These are phyloP conservation scores for Orius insidiosus DNA, from an alignment of 1,140 invertebrate species.

Conservation along the genomic window DNA sequence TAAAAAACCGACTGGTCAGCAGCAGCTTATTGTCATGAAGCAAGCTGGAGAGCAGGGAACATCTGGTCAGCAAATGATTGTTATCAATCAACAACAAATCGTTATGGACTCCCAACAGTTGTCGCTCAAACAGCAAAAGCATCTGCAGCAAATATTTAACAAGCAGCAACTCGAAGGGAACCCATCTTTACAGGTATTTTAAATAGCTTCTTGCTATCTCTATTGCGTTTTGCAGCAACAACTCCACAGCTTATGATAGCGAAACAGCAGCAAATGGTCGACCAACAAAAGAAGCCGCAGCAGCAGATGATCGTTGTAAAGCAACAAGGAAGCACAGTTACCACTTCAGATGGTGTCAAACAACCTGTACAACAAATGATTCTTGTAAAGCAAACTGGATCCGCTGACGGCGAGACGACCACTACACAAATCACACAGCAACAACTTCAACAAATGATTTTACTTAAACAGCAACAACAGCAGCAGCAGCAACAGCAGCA, in stretches of 20 bases:
- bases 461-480: conserved; percentile 19
- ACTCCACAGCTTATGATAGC: conserved; percentile 16
- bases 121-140: conserved; percentile 19
- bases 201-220: too few species aligned
- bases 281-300: conserved; percentile 21
- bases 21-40: conserved; percentile 17
- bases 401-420: background rate
- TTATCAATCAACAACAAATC: conserved; percentile 20
- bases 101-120: conserved; percentile 16
- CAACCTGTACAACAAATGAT: conserved; percentile 21
- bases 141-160: conserved; percentile 16
- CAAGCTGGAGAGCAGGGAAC: conserved; percentile 5
- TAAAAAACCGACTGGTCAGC: conserved; percentile 17
- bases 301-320: conserved; percentile 26
- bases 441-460: conserved; percentile 20
- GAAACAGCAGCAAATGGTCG: conserved; percentile 19
- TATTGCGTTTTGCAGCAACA: conserved; percentile 16
- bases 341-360: background rate
- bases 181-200: too few species aligned
- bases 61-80: conserved; percentile 17
- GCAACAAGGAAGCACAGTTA: conserved; percentile 23
- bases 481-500: conserved; percentile 13
- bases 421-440: conserved; percentile 20
- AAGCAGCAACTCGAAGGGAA: conserved; percentile 8
- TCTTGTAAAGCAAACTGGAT: conserved; percentile 17